Base-by-base conservation (phyloP, 2,888 invertebrate genomes). In the Epistrophe grossulariae region DNA sequence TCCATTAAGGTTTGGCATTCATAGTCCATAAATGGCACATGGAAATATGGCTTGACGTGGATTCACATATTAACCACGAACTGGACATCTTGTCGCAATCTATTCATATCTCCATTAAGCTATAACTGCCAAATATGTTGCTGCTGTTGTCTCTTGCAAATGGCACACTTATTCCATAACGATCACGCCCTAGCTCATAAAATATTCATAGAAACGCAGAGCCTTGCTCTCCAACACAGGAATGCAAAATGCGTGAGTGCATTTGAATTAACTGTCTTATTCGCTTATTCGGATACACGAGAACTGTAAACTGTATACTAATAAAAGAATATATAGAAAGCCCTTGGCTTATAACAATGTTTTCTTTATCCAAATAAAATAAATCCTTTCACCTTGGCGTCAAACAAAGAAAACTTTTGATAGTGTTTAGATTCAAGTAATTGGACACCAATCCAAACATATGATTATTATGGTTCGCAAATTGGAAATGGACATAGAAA, bases 371-470 rank as follows among this genome's bases (percentile, higher is more conserved):
- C 38, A 79, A 64, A 79, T 79, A 70, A 71, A 64, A 66, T 13
- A 77, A 82, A 45, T 74, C 83, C 79, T 79, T 84, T 79, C 79
- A 74, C 79, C 28, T 84, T 79, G 79, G 24, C 64, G 48, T 31
- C 52, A 45, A 81, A 77, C 71, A 77, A 77, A 72, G 48, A 40
- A 59, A 17, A 78, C 52, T 24, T 60, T 83, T 83, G 72, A 73
- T 40, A 48, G 66, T 68, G 66, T 71, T 57, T 64, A 72, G 71
- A 62, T 64, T 55, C 45, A 31, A 66, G 48, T 82, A 82, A 77
- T 82, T 77, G 81, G 50, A 31, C 17, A 71, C 60, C 76, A 76
- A 28, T 31, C 70, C 55, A 70, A 76, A 52, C 70, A 60, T 60
- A 28, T 62, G 43, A 40, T 59, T 40, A 5, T 19, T 24, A 24